Evolutionary conservation across 2,888 invertebrate genomes (phyloP), one percentile per base, ranked within the genome.

Genomic region (Brenthis ino): DNA sequence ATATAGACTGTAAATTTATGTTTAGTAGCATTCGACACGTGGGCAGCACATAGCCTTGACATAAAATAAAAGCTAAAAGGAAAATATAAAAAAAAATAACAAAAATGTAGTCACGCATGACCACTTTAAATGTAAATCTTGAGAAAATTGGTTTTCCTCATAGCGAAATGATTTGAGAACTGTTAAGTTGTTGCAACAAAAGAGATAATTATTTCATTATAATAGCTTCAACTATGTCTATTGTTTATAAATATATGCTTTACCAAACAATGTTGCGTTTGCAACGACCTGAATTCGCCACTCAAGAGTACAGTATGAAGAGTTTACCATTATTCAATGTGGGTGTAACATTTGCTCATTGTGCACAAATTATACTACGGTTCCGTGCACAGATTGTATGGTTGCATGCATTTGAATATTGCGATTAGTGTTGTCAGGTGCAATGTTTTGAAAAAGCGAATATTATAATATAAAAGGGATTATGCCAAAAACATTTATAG

Each of bases 341-440:
- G 69, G 69, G 67, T 65, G 64, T 51, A 50, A 51, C 50, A 61
- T 63, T 68, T 24, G 70, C 56, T 67, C 70, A 64, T 61, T 69
- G 71, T 69, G 64, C 66, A 54, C 33, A 24, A 37, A 56, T 57
- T 51, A 37, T 57, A 48, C 55, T 63, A 65, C 60, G 65, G 60
- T 68, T 67, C 67, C 63, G 66, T 70, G 68, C 63, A 53, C 61
- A 65, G 48, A 66, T 65, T 67, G 64, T 57, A 70, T 70, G 48
- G 68, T 61, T 72, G 67, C 68, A 68, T 71, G 72, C 74, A 71
- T 69, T 54, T 43, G 24, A 11, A 63, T 20, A 43, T 33, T 60
- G 53, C 20, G 37, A 20, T 24, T 43, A 54, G 63, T 63, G 20
- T 63, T 63, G 53, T 51, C 63, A 63, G 16, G 16, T 53, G 51